Evolutionary conservation across 2,888 invertebrate species (phyloP), one percentile per base, ranked within the genome.

Genomic region (Acleris holmiana): DNA sequence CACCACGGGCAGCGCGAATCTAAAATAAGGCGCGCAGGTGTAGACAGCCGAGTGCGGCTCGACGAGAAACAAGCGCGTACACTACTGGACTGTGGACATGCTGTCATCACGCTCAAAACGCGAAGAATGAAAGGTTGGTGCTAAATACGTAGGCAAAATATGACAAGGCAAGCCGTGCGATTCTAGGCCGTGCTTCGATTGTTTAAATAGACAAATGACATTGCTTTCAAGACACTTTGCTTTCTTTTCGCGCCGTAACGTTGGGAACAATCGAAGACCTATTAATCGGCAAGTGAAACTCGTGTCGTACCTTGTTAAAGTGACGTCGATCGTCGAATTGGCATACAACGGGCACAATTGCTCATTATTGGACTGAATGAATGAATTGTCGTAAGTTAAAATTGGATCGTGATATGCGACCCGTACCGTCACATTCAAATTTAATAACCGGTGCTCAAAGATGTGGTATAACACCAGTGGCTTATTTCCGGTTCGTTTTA

Each of bases 21-120:
- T 86, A 87, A 88, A 91, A 90, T 91, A 89, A 88, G 80, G 77
- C 70, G 75, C 81, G 85, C 90, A 91, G 91, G 91, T 91, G 90
- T 83, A 77, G 83, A 83, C 80, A 76, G 73, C 49, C 71, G 73
- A 72, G 74, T 76, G 77, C 72, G 79, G 81, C 80, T 82, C 77
- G 29, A 29, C 79, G 76, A 84, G 73, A 74, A 71, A 64, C 64
- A 64, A 25, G 44, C 17, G 56, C 6, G 56, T 4, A 47, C 55
- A 29, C 7, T 48, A 61, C 44, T 53, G 62, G 62, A 62, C 58
- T 44, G 64, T 67, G 71, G 68, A 64, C 61, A 29, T 73, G 70
- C 68, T 83, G 79, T 81, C 83, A 78, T 75, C 77, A 72, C 57
- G 69, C 68, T 64, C 71, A 72, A 74, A 72, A 69, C 62, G 73